phyloP scores from a whole-genome alignment of 1,140 invertebrate species.

The Solen grandis region DNA sequence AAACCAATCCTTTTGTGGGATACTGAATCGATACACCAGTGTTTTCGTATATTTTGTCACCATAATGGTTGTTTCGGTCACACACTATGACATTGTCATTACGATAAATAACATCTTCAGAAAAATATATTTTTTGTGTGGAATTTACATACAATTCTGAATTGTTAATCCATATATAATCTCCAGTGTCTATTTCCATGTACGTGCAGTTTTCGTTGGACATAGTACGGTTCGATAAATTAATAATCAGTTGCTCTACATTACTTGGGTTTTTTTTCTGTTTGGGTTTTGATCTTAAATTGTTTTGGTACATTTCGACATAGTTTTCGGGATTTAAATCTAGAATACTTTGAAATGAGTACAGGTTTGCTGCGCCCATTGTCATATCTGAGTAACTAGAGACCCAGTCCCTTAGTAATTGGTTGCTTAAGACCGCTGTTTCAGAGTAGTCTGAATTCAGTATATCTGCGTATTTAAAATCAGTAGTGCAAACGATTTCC shows the following conservation, averaged over 20 bases:
- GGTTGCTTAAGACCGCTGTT: too few relatives aligned
- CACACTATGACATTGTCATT: constrained; percentile 23
- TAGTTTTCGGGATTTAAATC: too few relatives aligned
- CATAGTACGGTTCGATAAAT: too few relatives aligned
- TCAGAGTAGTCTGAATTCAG: neutral
- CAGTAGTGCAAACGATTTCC: neutral
- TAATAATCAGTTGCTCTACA: too few relatives aligned
- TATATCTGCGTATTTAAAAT: too few relatives aligned
- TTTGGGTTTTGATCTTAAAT: too few relatives aligned
- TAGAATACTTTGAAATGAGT: too few relatives aligned
- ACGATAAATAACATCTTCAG: constrained; percentile 1
- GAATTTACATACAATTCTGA: constrained; percentile 14
- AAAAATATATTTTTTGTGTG: constrained; percentile 6
- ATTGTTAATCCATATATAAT: too few relatives aligned
- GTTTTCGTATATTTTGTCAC: neutral
- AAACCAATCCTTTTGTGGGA: constrained; percentile 54
- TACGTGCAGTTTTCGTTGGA: neutral
- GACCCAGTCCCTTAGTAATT: too few relatives aligned
- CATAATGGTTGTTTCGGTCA: constrained; percentile 4
- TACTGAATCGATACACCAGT: constrained; percentile 13
- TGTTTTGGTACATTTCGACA: too few relatives aligned
- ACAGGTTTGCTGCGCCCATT: neutral
- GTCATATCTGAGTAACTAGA: neutral
- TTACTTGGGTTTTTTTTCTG: too few relatives aligned
- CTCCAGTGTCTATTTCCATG: too few relatives aligned